Evolutionary conservation across 2,888 invertebrate species (phyloP), one percentile per base, ranked within the genome.

Genomic region (Microctonus hyperodae): DNA sequence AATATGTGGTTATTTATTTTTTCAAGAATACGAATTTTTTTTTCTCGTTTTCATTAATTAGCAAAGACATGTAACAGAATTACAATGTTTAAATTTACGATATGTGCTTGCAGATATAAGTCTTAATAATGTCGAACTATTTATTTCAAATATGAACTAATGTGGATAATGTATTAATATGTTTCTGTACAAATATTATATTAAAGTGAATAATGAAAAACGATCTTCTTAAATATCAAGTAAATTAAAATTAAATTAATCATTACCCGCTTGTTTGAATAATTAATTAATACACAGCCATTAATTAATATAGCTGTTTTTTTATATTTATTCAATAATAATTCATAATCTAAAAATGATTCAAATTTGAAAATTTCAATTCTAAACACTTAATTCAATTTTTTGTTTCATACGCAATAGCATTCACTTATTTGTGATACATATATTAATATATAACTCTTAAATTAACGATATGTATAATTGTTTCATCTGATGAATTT

Each of bases 401-500:
- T n/a, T n/a, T n/a, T n/a, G n/a, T 48, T 16, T n/a, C 44, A 16
- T 44, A 7, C 16, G 20, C 20, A 2, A 51, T 51, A 51, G 11
- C 25, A 23, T 28, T 11, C 13, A 53, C 25, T 11, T 22, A 40
- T 58, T 20, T 44, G 2, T 11, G 28, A n/a, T n/a, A 11, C 28
- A 13, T 50, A 13, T 33, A 57, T 28, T 28, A 28, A 28, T 28
- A 28, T 28, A 56, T 35, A 37, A 35, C 25, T 48, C 58, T 64
- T 64, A 58, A 3, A 23, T 35, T 69, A 69, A 58, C 69, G 69
- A 69, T 69, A 69, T 69, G 69, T 69, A 48, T 68, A 61, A 58
- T 65, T 62, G 58, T 53, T 65, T 59, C 44, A 66, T 9, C 44
- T 16, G 5, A 10, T 35, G 35, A 10, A 60, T 40, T 16, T 33